These are phyloP conservation scores for Saguinus midas DNA, from an alignment of 2,113 vertebrate genomes.

Conservation along the genomic window DNA sequence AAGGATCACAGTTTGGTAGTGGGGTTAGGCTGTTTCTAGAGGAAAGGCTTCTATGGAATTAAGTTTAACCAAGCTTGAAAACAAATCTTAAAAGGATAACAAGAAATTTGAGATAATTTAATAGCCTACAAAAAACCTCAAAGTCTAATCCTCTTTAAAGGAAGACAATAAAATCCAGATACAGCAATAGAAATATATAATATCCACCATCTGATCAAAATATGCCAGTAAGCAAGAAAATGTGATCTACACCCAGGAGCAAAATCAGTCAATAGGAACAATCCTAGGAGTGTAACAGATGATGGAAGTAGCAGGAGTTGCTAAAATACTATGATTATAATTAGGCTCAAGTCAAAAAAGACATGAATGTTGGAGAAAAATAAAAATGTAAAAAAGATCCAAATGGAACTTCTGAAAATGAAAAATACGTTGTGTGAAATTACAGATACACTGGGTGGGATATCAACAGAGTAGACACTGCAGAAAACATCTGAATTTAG, in stretches of 20 bases:
- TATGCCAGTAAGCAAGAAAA: background rate
- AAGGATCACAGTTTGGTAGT: background rate
- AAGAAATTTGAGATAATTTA: background rate
- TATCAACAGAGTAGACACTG: background rate
- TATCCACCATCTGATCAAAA: background rate
- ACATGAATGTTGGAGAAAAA: background rate
- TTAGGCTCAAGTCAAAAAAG: slow-evolving; percentile 11
- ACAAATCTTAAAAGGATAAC: background rate
- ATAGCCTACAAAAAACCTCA: background rate
- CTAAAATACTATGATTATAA: background rate
- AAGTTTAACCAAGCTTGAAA: background rate
- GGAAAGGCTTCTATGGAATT: background rate
- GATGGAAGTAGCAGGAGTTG: background rate
- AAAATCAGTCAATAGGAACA: background rate
- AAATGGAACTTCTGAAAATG: background rate
- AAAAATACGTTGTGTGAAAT: background rate
- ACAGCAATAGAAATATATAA: background rate
- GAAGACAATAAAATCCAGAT: background rate
- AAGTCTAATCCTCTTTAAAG: background rate
- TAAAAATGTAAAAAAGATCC: background rate
- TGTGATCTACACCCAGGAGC: background rate
- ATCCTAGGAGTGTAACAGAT: background rate
- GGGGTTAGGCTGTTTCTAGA: background rate
- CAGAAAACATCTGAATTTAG: background rate
- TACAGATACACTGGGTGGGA: background rate